Conservation (phyloP, 2,797 vertebrate genomes). For the Erpetoichthys calabaricus region DNA sequence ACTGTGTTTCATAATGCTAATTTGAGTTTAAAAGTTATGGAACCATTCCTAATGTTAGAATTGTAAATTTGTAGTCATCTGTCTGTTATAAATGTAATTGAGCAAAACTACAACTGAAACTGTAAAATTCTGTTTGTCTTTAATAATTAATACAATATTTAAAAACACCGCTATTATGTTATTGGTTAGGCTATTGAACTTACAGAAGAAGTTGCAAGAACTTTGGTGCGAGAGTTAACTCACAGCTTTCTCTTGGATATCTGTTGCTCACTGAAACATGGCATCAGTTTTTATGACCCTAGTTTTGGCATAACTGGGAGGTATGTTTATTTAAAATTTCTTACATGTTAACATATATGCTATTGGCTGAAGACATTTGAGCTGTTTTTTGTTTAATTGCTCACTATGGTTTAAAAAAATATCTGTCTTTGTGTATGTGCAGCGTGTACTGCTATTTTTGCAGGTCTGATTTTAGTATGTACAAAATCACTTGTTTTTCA, state of each 20-base stretch:
- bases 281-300: slow-evolving; percentile 78
- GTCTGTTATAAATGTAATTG: background rate
- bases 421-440: too few relatives aligned
- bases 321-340: slow-evolving; percentile 32
- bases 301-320: slow-evolving; percentile 74
- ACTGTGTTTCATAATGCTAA: too few relatives aligned
- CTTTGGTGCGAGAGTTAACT: slow-evolving; percentile 58
- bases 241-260: slow-evolving; percentile 78
- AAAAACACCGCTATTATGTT: background rate
- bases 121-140: background rate
- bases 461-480: too few relatives aligned
- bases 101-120: background rate
- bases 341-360: fast-evolving
- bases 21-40: too few relatives aligned
- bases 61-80: background rate
- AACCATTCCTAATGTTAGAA: background rate
- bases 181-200: slow-evolving; percentile 22
- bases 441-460: too few relatives aligned
- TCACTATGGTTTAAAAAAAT: too few relatives aligned
- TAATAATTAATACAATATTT: background rate
- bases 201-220: slow-evolving; percentile 43
- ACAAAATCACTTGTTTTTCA: too few relatives aligned
- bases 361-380: background rate
- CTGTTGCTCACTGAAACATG: slow-evolving; percentile 85
- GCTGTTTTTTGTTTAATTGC: too few relatives aligned